Conservation (phyloP, 2,888 invertebrate species). For the Tethea ocularis region DNA sequence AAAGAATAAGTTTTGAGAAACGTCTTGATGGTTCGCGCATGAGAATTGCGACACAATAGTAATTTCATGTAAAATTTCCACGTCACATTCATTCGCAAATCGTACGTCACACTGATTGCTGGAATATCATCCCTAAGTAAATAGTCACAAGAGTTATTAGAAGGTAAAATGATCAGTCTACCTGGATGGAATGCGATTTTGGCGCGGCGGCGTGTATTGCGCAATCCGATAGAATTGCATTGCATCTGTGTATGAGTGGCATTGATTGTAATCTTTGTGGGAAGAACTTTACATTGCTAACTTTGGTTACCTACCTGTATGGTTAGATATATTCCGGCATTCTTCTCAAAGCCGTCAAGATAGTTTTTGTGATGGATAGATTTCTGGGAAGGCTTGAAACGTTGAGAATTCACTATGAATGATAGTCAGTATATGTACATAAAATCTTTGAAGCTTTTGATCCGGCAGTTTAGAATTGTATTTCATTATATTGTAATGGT, state of each 20-base stretch:
- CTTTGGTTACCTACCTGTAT: not conserved
- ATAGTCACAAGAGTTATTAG: conserved; percentile 29
- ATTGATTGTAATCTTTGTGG: conserved; percentile 54
- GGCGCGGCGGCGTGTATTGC: conserved; percentile 49
- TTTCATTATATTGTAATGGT: too few relatives aligned
- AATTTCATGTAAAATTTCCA: conserved; percentile 42
- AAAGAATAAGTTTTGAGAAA: conserved; percentile 81
- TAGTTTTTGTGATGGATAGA: conserved; percentile 4
- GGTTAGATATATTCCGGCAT: not conserved
- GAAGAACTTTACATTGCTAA: conserved; percentile 28
- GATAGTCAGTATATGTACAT: not conserved
- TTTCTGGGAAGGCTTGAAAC: not conserved
- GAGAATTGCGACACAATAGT: conserved; percentile 73
- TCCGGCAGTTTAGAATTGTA: not conserved
- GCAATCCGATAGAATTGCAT: conserved; percentile 54
- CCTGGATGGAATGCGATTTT: conserved; percentile 48
- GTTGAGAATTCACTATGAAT: not conserved
- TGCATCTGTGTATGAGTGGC: conserved; percentile 49
- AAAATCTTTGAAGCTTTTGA: not conserved
- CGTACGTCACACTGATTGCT: not conserved
- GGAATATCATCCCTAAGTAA: conserved; percentile 8
- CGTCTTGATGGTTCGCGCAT: conserved; percentile 67
- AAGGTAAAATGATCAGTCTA: conserved; percentile 28
- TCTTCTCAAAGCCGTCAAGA: not conserved
- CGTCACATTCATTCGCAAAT: conserved; percentile 42